Conservation (phyloP, 2,797 vertebrate species). For the Trematomus bernacchii region DNA sequence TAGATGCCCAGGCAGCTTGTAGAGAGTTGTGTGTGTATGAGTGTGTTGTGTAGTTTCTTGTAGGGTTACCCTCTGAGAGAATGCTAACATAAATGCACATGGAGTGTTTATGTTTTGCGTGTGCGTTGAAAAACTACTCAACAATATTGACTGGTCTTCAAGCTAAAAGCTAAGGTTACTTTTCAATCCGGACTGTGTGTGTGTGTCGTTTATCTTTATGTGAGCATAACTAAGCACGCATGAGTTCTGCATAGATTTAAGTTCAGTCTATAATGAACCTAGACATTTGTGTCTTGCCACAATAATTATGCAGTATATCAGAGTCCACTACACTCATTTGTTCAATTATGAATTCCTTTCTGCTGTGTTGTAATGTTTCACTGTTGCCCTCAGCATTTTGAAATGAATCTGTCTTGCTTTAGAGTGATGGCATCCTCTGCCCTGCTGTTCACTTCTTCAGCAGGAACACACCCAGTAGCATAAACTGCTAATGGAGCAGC, state of each 20-base stretch:
- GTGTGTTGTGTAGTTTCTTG: not conserved
- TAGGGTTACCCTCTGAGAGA: constrained; percentile 11
- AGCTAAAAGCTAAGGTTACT: constrained; percentile 14
- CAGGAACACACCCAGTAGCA: constrained; percentile 36
- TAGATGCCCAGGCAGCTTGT: constrained; percentile 46
- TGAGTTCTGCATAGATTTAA: not conserved
- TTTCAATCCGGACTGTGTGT: not conserved
- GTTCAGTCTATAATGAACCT: not conserved
- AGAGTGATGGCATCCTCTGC: constrained; percentile 9
- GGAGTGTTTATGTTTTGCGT: constrained; percentile 7
- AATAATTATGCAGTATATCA: constrained; percentile 10
- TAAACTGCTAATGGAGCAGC: constrained; percentile 57
- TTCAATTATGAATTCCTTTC: constrained; percentile 19
- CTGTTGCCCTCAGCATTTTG: constrained; percentile 35
- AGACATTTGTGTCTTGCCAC: not conserved
- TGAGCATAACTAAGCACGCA: not conserved
- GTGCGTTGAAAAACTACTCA: not conserved
- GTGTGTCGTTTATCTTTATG: constrained; percentile 11
- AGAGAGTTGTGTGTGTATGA: constrained; percentile 5
- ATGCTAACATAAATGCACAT: constrained; percentile 27
- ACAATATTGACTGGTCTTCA: constrained; percentile 22
- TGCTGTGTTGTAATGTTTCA: not conserved
- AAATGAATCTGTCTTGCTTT: constrained; percentile 9
- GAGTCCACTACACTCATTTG: constrained; percentile 7
- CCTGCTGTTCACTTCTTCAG: constrained; percentile 39